phyloP scores from a whole-genome alignment of 2,888 invertebrate genomes.

The Theretra japonica region DNA sequence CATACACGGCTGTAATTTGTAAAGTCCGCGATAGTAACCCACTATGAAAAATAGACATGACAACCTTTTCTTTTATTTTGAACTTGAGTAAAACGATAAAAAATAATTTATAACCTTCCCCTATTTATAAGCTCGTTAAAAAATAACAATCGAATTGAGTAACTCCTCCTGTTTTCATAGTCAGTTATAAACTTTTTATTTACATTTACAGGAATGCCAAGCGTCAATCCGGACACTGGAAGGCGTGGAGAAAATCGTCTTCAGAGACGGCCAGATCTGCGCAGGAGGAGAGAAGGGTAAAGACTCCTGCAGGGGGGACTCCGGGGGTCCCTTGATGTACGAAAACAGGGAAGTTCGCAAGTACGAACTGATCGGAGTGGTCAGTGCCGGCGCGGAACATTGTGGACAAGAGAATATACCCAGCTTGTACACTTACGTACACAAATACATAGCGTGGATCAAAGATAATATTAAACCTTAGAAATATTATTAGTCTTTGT shows the following conservation, averaged over 20 bases:
- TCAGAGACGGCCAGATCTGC: conserved; percentile 36
- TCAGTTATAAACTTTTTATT: no score
- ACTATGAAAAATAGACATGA: no score
- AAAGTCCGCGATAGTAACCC: no score
- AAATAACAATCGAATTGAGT: no score
- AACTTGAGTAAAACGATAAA: no score
- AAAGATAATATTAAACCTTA: not conserved
- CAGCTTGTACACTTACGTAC: not conserved
- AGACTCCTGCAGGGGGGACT: conserved; percentile 28
- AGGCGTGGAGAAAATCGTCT: conserved; percentile 14
- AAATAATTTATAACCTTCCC: not conserved
- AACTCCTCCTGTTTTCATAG: no score
- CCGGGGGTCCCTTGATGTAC: not conserved
- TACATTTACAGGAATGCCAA: conserved; percentile 38
- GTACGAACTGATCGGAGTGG: conserved; percentile 7
- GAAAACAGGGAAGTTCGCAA: not conserved
- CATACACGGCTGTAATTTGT: no score
- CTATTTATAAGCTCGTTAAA: no score
- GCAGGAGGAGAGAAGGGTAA: conserved; percentile 38
- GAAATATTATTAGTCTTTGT: not conserved
- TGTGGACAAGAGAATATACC: not conserved
- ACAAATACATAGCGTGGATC: conserved; percentile 10
- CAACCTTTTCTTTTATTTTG: no score
- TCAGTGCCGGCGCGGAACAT: not conserved
- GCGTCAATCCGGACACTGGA: not conserved